These are phyloP conservation scores for Callipepla squamata DNA, from an alignment of 2,113 vertebrate genomes.

Conservation along the genomic window DNA sequence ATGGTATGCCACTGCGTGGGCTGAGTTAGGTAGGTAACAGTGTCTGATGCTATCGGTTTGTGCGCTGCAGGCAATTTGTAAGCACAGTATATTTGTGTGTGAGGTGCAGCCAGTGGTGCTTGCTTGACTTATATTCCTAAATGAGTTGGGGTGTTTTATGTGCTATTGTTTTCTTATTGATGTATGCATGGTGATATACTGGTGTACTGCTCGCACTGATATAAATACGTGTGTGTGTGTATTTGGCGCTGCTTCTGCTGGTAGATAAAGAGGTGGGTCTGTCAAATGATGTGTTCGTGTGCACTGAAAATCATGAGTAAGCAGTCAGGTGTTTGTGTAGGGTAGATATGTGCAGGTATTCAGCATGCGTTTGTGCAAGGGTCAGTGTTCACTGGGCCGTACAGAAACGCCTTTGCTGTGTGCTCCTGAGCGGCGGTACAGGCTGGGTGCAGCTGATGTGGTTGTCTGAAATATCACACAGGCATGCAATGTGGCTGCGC, in stretches of 20 bases:
- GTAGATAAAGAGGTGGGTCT: background rate
- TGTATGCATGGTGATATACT: fast-evolving
- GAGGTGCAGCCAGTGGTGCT: background rate
- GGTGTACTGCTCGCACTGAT: background rate
- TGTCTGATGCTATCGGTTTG: slow-evolving; percentile 14
- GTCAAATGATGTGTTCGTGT: background rate
- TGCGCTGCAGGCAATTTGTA: slow-evolving; percentile 28
- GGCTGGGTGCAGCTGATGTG: background rate
- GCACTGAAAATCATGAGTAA: fast-evolving
- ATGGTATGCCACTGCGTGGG: slow-evolving; percentile 33
- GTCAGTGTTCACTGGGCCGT: background rate
- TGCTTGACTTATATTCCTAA: background rate
- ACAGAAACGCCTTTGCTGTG: background rate
- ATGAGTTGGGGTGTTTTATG: background rate
- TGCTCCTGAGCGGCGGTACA: background rate
- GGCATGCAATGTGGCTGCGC: background rate
- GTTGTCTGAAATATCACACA: background rate
- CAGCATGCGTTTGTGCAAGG: background rate
- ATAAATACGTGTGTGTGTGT: background rate
- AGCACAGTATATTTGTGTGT: background rate
- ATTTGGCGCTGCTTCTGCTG: background rate
- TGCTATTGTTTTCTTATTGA: background rate
- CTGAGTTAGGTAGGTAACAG: slow-evolving; percentile 42
- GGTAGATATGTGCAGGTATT: background rate
- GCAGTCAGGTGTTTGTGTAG: background rate